Percentiles rank a stretch among this genome's conserved stretches.
phyloP scores from a whole-genome alignment of 2,797 vertebrate species.

The Phataginus tetradactyla region DNA sequence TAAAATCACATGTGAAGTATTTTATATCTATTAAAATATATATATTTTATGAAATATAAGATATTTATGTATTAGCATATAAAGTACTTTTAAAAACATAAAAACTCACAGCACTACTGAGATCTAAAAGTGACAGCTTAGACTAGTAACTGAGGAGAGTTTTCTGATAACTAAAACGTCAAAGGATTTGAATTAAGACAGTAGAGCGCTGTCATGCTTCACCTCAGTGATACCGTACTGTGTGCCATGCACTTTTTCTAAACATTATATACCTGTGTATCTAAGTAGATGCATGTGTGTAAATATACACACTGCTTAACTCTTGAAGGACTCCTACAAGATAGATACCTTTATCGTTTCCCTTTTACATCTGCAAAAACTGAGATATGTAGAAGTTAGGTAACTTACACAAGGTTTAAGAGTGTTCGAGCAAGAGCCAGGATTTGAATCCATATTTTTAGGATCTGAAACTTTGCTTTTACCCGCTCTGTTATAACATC shows the following conservation, averaged over 20 bases:
- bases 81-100: background rate
- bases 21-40: conserved; percentile 7
- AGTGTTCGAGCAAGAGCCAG: background rate
- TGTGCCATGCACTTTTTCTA: background rate
- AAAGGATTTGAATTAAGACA: background rate
- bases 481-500: background rate
- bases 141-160: background rate
- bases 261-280: background rate
- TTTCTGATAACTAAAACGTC: background rate
- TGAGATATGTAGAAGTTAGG: background rate
- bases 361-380: background rate
- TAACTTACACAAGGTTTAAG: background rate
- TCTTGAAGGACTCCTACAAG: background rate
- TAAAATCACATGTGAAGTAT: background rate
- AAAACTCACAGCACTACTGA: background rate
- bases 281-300: background rate
- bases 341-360: background rate
- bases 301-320: background rate
- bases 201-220: background rate
- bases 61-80: background rate
- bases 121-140: background rate
- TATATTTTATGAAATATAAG: too few relatives aligned
- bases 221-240: background rate
- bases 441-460: background rate
- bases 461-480: background rate